These are phyloP conservation scores for Rhopalosiphum nymphaeae DNA, from an alignment of 2,888 invertebrate species.

Conservation along the genomic window DNA sequence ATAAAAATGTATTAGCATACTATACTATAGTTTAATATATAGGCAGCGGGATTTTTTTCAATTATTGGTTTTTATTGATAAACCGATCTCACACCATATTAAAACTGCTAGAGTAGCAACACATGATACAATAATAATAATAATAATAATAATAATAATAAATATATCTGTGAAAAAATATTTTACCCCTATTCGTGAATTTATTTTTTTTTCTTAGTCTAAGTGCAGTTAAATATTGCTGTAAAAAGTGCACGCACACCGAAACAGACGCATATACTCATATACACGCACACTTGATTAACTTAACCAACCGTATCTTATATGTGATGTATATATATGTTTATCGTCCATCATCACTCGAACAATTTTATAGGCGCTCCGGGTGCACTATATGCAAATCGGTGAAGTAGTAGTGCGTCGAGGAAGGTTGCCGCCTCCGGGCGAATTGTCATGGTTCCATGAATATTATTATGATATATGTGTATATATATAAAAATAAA, in stretches of 20 bases:
- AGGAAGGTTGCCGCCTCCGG: slow-evolving; percentile 12
- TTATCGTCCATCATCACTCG: background rate
- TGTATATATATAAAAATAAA: background rate
- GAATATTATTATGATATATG: slow-evolving; percentile 41
- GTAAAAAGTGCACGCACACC: background rate
- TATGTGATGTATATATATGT: background rate
- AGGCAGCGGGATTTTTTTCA: background rate
- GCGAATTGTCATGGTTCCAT: slow-evolving; percentile 28
- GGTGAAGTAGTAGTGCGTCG: background rate
- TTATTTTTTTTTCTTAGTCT: background rate
- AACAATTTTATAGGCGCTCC: slow-evolving; percentile 40
- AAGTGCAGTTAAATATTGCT: slow-evolving; percentile 32
- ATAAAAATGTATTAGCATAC: background rate
- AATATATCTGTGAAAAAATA: background rate
- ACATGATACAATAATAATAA: background rate
- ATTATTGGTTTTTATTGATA: background rate
- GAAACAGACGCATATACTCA: background rate
- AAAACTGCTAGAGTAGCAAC: background rate
- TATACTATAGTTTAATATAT: background rate
- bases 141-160: background rate
- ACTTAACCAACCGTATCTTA: background rate
- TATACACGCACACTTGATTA: background rate
- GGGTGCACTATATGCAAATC: slow-evolving; percentile 32
- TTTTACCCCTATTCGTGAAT: background rate
- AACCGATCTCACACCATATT: background rate